These are phyloP conservation scores for Aphelenchoides bicaudatus DNA, from an alignment of 2,888 invertebrate species.

Conservation along the genomic window DNA sequence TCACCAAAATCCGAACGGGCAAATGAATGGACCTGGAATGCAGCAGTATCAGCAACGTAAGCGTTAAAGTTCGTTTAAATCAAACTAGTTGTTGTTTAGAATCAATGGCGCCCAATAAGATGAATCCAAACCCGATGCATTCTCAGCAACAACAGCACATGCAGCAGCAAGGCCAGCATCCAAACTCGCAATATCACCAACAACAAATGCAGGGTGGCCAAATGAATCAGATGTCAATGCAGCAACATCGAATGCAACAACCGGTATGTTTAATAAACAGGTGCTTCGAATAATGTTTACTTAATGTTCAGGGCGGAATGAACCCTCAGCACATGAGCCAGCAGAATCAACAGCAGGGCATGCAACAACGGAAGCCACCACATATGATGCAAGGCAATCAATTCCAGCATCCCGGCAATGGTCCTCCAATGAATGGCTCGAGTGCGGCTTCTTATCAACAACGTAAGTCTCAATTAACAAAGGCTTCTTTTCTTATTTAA, in stretches of 20 bases:
- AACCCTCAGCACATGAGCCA: conserved; percentile 79
- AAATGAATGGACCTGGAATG: neutral
- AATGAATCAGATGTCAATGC: conserved; percentile 31
- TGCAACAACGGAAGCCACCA: conserved; percentile 43
- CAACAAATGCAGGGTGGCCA: conserved; percentile 67
- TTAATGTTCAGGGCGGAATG: neutral
- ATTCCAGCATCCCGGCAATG: no score
- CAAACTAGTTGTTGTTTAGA: conserved; percentile 8
- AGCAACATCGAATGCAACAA: conserved; percentile 10
- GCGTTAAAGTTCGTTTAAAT: neutral
- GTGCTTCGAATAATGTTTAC: neutral
- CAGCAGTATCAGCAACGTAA: conserved; percentile 8
- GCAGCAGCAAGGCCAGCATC: conserved; percentile 68
- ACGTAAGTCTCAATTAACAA: conserved; percentile 1
- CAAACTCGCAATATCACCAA: conserved; percentile 72
- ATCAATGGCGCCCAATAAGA: conserved; percentile 88
- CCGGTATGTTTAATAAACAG: neutral
- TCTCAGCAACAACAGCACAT: no score
- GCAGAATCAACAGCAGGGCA: conserved; percentile 34
- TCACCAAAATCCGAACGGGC: neutral
- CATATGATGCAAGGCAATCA: conserved; percentile 41
- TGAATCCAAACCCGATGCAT: conserved; percentile 92
- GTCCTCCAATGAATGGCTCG: neutral
- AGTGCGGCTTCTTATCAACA: neutral
- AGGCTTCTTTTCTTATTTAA: no score